Evolutionary conservation across 2,888 invertebrate species (phyloP), one percentile per base, ranked within the genome.

Genomic region (Acronicta alni): DNA sequence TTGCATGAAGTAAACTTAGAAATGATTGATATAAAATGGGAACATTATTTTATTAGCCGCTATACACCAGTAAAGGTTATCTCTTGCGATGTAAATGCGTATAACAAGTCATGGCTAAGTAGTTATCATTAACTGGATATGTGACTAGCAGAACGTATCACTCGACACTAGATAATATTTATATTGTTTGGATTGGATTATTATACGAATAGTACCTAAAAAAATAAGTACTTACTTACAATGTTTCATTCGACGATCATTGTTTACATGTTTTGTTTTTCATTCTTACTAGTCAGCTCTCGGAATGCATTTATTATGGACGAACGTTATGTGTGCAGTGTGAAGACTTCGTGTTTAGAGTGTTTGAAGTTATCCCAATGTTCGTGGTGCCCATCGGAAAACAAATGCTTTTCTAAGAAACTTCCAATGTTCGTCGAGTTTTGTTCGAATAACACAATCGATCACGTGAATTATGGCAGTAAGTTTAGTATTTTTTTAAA

Each of bases 331-430:
- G 82, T 93, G 62, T 94, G 94, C 67, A 78, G 70, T 38, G 86
- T 92, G n/a, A 94, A 93, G 75, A 77, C 53, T 10, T 81, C 86
- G 2, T 94, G 94, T 67, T 55, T 82, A n/a, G 85, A 88, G 20
- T 94, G 94, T 71, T 79, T 94, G 10, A 82, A 79, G 23, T 75
- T 93, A 20, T 68, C 85, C 32, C 93, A 92, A 55, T 94, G 94
- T 77, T 87, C 92, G 5, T 94, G 94, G 94, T 93, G 93, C 65
- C 69, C 78, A 15, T 69, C 79, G 5, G 82, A 88, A 54, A 86
- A 80, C n/a, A 86, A 74, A 79, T 94, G 93, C 64, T 93, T 87
- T 72, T 90, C 92, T 7, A 82, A 81, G 49, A 73, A 78, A 16
- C 62, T 90, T 46, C 58, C 74, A 14, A 52, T 43, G 23, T 75